phyloP scores from a whole-genome alignment of 2,113 vertebrate species.

The Corydoras maculifer region DNA sequence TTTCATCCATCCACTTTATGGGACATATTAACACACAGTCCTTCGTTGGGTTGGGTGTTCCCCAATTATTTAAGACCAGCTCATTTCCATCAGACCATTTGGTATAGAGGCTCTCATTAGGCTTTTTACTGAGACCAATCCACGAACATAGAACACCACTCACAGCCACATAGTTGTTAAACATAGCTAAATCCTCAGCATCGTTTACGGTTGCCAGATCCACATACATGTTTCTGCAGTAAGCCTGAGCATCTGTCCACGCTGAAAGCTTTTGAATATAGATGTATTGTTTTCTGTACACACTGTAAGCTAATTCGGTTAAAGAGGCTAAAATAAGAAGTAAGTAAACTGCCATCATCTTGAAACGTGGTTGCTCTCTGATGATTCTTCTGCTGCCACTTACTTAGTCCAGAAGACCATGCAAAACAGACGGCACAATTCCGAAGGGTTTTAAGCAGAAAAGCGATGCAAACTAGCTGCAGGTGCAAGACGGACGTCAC shows the following conservation, averaged over 20 bases:
- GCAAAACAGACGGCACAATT: no score
- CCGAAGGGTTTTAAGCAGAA: no score
- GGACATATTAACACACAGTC: neutral
- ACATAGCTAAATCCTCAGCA: no score
- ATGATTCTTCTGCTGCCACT: no score
- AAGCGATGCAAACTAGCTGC: no score
- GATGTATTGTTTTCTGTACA: neutral
- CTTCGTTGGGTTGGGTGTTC: neutral
- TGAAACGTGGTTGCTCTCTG: neutral
- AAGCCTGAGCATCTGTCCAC: neutral
- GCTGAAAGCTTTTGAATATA: neutral
- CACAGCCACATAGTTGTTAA: no score
- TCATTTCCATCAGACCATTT: neutral
- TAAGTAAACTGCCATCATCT: neutral
- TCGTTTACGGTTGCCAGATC: neutral
- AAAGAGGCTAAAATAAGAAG: neutral
- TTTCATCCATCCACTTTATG: neutral
- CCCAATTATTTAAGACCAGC: neutral
- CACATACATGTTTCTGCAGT: neutral
- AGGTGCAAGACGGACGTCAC: no score
- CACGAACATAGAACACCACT: neutral
- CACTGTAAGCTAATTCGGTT: neutral
- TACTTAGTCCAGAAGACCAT: no score
- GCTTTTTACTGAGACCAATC: neutral
- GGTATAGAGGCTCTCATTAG: neutral